A percentile compares a stretch with the other conserved stretches of the same genome.
Evolutionary conservation across 2,888 invertebrate species (phyloP).

Genomic region (Sclerodermus sp.): DNA sequence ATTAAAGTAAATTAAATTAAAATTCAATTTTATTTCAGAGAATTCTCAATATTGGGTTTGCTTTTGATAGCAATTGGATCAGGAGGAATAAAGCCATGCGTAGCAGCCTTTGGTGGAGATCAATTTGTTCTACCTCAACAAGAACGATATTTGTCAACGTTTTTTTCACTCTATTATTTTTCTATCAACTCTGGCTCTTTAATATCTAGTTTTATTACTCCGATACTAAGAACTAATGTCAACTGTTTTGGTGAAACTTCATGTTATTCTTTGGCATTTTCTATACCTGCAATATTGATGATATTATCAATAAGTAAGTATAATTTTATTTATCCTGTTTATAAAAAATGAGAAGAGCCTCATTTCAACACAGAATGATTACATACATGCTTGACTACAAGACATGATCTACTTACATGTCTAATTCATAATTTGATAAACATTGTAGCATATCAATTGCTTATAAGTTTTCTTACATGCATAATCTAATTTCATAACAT

Average conservation of each 20-base stretch:
- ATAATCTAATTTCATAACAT: too few species aligned
- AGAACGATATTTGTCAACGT: slow-evolving; percentile 74
- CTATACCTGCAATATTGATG: slow-evolving; percentile 87
- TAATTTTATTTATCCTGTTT: too few species aligned
- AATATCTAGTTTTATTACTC: slow-evolving; percentile 85
- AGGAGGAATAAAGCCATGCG: slow-evolving; percentile 95
- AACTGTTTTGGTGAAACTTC: slow-evolving; percentile 75
- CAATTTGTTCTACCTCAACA: slow-evolving; percentile 85
- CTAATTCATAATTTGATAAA: too few species aligned
- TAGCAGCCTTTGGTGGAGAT: slow-evolving; percentile 93
- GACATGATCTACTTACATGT: too few species aligned
- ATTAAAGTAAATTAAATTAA: background rate
- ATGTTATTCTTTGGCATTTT: slow-evolving; percentile 86
- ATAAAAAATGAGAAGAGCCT: too few species aligned
- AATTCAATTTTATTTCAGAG: slow-evolving; percentile 55
- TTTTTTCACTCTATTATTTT: slow-evolving; percentile 94
- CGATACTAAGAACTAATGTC: slow-evolving; percentile 78
- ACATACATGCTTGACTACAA: too few species aligned
- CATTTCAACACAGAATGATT: too few species aligned
- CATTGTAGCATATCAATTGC: too few species aligned
- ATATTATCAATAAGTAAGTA: slow-evolving; percentile 73
- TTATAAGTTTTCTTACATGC: too few species aligned
- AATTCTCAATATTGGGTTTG: slow-evolving; percentile 69
- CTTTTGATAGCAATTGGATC: slow-evolving; percentile 84
- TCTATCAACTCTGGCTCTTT: slow-evolving; percentile 90